Conservation (phyloP, 2,888 invertebrate species). For the Macropis europaea region DNA sequence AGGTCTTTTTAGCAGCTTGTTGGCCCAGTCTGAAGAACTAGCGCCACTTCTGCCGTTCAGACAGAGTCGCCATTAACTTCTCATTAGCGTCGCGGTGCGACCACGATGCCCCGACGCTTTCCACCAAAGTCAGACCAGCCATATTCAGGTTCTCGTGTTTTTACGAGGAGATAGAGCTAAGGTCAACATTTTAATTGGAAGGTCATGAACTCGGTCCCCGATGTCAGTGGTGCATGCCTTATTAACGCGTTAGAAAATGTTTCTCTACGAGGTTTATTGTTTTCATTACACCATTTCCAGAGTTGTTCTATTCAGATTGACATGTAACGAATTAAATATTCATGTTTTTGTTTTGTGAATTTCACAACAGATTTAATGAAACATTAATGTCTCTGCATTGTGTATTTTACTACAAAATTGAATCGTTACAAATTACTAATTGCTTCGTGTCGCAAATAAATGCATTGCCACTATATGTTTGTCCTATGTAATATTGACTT, state of each 20-base stretch:
- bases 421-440: too few relatives aligned
- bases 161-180: constrained; percentile 16
- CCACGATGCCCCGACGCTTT: constrained; percentile 19
- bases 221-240: background rate
- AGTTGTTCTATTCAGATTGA: too few relatives aligned
- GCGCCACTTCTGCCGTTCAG: constrained; percentile 51
- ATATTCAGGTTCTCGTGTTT: constrained; percentile 15
- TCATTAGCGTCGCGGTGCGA: constrained; percentile 61
- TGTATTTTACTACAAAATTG: too few relatives aligned
- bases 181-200: constrained; percentile 50
- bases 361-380: too few relatives aligned
- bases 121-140: constrained; percentile 12
- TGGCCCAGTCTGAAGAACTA: constrained; percentile 54
- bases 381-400: too few relatives aligned
- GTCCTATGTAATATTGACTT: too few relatives aligned
- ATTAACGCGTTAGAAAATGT: constrained; percentile 8
- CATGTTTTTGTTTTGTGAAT: too few relatives aligned
- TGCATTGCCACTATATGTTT: too few relatives aligned
- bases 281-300: too few relatives aligned
- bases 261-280: too few relatives aligned
- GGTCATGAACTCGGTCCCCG: constrained; percentile 32
- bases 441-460: too few relatives aligned
- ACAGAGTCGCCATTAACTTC: constrained; percentile 65
- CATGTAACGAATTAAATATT: too few relatives aligned
- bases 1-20: constrained; percentile 47